Evolutionary conservation across 92 coral and sea anemone species (phyloP).

Genomic region (Hydrozoanthus gracilis): DNA sequence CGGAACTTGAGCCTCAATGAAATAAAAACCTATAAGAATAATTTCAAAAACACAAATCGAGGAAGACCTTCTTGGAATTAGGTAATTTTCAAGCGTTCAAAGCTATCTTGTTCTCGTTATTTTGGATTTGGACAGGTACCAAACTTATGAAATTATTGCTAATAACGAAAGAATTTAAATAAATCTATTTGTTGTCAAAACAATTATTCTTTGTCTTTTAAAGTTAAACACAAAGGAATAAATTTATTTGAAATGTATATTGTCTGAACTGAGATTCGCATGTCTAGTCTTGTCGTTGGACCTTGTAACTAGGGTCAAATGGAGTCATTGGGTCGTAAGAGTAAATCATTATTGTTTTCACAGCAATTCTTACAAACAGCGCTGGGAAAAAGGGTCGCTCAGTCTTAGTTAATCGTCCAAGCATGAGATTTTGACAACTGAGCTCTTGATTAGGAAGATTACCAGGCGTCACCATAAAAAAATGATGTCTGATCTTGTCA

Average conservation of each 20-base stretch:
- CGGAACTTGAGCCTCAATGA: background rate
- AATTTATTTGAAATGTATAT: background rate
- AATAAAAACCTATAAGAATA: background rate
- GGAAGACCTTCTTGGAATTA: background rate
- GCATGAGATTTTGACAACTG: conserved; percentile 49
- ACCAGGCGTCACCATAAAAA: conserved; percentile 58
- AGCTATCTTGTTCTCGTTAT: conserved; percentile 16
- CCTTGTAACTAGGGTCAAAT: conserved; percentile 12
- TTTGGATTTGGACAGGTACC: conserved; percentile 37
- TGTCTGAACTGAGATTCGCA: background rate
- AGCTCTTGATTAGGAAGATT: conserved; percentile 49
- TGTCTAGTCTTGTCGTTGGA: background rate
- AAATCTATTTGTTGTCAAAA: conserved; percentile 9
- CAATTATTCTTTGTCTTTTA: background rate
- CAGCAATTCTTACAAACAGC: background rate
- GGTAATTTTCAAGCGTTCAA: background rate
- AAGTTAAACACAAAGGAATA: background rate
- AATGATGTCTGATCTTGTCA: conserved; percentile 60
- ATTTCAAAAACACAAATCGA: background rate
- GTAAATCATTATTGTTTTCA: background rate
- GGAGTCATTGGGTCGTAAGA: conserved; percentile 7
- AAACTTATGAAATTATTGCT: conserved; percentile 14
- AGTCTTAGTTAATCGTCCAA: conserved; percentile 45
- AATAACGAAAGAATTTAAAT: conserved; percentile 31
- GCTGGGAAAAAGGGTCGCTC: background rate